Evolutionary conservation across 2,888 invertebrate genomes (phyloP), one percentile per base, ranked within the genome.

Genomic region (Lithodes maja): DNA sequence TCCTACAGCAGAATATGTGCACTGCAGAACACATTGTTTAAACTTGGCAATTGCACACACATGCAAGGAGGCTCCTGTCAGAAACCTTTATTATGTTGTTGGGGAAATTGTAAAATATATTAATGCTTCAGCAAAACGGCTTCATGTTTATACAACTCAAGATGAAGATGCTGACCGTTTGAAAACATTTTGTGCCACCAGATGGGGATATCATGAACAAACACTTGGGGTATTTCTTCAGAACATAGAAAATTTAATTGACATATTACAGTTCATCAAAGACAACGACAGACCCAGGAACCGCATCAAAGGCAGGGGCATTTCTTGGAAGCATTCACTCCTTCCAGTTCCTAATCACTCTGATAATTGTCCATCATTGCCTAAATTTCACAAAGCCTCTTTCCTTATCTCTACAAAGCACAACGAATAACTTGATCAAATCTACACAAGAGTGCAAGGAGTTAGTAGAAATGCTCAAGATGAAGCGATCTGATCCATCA

Each of bases 131-230:
- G 80, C 53, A 80, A 80, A 80, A 55, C 54, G 54, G 80, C 80
- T 80, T 80, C 33, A 33, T 33, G 33, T 33, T 33, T 33, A 33
- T 33, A 33, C 33, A 33, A 33, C 33, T 33, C 33, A 33, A 33
- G 53, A 78, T 78, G 78, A 78, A 78, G 17, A 49, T n/a, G 78
- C 78, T 78, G 78, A 78, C 53, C 50, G 78, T 78, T 78, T 78
- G 78, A 78, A 78, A 78, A 78, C 2, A 2, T 80, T 78, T 78
- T 80, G 53, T 80, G 80, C 80, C 55, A 80, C 80, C 55, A 80
- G 80, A 80, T 80, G 80, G 80, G 80, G 80, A 80, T 80, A 55
- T 80, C 80, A 53, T 80, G 80, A 80, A 55, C n/a, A 80, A 80
- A 80, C 80, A 80, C 53, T 80, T 80, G 80, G 80, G 17, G 80